Evolutionary conservation across 2,888 invertebrate species (phyloP).

Genomic region (Phrixothrix hirtus): DNA sequence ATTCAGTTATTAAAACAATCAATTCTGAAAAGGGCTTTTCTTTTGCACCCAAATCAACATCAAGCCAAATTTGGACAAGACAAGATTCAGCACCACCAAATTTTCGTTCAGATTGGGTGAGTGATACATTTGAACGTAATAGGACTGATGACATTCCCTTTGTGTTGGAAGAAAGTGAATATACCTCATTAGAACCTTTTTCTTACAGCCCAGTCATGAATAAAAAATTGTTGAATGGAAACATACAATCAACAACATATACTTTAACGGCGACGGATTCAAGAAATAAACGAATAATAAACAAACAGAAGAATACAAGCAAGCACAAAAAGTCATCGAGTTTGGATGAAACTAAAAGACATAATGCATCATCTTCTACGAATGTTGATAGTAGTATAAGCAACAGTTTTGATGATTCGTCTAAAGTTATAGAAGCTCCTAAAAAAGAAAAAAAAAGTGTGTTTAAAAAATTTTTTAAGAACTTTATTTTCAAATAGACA

Average conservation of each 20-base stretch:
- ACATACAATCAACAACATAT: constrained; percentile 46
- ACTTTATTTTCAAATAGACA: constrained; percentile 21
- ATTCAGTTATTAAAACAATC: constrained; percentile 12
- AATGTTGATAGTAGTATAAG: constrained; percentile 39
- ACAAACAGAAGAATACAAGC: constrained; percentile 22
- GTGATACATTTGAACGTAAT: constrained; percentile 26
- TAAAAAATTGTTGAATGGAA: constrained; percentile 23
- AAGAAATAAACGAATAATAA: constrained; percentile 46
- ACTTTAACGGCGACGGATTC: constrained; percentile 56
- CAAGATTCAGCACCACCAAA: constrained; percentile 37
- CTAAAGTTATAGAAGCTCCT: constrained; percentile 35
- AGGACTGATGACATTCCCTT: constrained; percentile 44
- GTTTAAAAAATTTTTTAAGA: constrained; percentile 55
- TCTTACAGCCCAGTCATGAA: constrained; percentile 15
- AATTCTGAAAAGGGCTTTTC: constrained; percentile 21
- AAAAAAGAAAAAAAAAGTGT: constrained; percentile 68
- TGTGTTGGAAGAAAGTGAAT: constrained; percentile 52
- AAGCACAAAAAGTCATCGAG: constrained; percentile 47
- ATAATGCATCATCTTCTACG: constrained; percentile 35
- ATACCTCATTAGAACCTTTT: constrained; percentile 47
- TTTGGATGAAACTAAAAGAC: constrained; percentile 40
- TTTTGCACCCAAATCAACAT: constrained; percentile 28
- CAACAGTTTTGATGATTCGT: constrained; percentile 39
- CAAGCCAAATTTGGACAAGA: constrained; percentile 31
- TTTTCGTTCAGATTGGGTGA: constrained; percentile 39